These are phyloP conservation scores for Sorex fumeus DNA, from an alignment of 2,113 vertebrate genomes.

Conservation along the genomic window DNA sequence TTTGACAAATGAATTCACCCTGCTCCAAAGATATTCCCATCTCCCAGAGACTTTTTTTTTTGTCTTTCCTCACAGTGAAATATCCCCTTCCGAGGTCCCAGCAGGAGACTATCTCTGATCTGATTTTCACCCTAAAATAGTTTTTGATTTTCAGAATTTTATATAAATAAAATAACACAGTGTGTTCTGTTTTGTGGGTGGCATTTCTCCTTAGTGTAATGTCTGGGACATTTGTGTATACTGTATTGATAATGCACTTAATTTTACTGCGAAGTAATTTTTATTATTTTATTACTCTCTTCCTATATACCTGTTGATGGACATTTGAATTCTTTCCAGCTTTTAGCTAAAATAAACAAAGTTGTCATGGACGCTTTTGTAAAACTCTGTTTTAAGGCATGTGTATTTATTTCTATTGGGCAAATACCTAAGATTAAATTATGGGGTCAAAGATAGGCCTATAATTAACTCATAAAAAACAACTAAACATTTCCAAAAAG, in stretches of 20 bases:
- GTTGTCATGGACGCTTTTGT: not conserved
- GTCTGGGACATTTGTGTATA: not conserved
- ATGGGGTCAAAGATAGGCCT: not conserved
- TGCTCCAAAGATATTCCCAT: not conserved
- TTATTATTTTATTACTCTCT: not conserved
- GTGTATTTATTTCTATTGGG: not conserved
- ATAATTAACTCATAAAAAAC: not conserved
- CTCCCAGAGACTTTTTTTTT: not conserved
- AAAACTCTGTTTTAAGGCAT: not conserved
- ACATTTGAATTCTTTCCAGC: not conserved
- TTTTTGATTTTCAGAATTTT: not conserved
- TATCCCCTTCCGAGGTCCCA: not conserved
- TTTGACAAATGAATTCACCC: not conserved
- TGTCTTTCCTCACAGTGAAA: not conserved
- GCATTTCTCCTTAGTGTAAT: not conserved
- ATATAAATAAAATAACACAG: not conserved
- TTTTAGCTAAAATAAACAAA: not conserved
- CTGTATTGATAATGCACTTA: not conserved
- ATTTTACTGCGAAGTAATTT: not conserved
- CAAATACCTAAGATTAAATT: not conserved
- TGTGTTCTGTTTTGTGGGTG: rapidly evolving
- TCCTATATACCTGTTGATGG: not conserved
- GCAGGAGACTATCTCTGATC: rapidly evolving
- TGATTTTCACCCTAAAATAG: not conserved
- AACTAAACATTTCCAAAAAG: not conserved